Conservation (phyloP, 2,888 invertebrate species). For the Ectemnius continuus region DNA sequence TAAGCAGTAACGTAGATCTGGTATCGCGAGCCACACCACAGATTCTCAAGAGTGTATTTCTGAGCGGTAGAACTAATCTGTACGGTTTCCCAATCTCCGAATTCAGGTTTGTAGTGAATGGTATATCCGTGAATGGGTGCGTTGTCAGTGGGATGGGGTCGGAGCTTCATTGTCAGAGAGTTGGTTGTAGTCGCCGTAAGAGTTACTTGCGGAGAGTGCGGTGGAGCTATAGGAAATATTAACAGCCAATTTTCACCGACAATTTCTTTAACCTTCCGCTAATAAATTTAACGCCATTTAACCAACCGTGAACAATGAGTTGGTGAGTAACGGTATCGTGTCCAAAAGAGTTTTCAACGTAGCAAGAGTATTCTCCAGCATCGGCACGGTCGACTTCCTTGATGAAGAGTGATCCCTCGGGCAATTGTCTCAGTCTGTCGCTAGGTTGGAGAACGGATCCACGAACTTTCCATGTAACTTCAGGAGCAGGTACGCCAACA, state of each 20-base stretch:
- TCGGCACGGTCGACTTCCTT: conserved; percentile 93
- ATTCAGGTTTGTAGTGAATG: conserved; percentile 95
- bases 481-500: conserved; percentile 94
- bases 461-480: conserved; percentile 90
- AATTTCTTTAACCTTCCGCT: neutral
- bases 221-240: conserved; percentile 80
- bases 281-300: no score
- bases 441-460: conserved; percentile 88
- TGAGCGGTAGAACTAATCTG: conserved; percentile 88
- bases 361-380: conserved; percentile 96
- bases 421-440: conserved; percentile 90
- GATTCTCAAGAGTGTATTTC: conserved; percentile 90
- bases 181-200: conserved; percentile 87
- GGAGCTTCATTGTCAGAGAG: conserved; percentile 85
- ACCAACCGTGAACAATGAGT: conserved; percentile 88
- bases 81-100: conserved; percentile 95
- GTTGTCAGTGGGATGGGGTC: conserved; percentile 87
- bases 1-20: conserved; percentile 96
- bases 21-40: conserved; percentile 95
- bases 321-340: conserved; percentile 95
- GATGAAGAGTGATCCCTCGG: conserved; percentile 94
- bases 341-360: conserved; percentile 94
- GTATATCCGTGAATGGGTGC: conserved; percentile 96
- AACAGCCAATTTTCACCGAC: neutral
- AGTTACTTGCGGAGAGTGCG: conserved; percentile 87